These are phyloP conservation scores for Chaetorhynchus papuensis DNA, from an alignment of 2,113 vertebrate genomes.

Conservation along the genomic window DNA sequence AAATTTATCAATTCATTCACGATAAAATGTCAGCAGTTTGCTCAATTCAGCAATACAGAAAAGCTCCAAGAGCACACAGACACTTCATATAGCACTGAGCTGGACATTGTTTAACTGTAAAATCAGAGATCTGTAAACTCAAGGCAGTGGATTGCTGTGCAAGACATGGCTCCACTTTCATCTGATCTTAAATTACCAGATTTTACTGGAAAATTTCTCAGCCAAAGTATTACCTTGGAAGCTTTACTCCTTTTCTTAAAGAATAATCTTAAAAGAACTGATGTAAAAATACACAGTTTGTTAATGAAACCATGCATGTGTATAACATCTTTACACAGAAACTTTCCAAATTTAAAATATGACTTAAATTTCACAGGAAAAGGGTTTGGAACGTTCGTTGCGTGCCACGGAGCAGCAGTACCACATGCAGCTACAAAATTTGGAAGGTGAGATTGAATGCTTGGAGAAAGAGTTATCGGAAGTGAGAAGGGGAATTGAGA, in stretches of 20 bases:
- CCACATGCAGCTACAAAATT: constrained; percentile 83
- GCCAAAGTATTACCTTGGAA: neutral
- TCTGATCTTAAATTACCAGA: neutral
- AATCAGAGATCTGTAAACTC: neutral
- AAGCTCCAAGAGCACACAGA: neutral
- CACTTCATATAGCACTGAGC: neutral
- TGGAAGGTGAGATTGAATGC: constrained; percentile 80
- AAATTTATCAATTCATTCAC: neutral
- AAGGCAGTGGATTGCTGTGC: neutral
- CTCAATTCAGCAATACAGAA: neutral
- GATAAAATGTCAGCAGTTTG: neutral
- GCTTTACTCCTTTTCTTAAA: neutral
- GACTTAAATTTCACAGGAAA: constrained; percentile 76
- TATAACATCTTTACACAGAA: neutral
- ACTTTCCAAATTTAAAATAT: neutral
- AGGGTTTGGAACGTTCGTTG: constrained; percentile 85
- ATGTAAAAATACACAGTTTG: neutral
- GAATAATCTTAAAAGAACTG: neutral
- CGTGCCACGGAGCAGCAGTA: constrained; percentile 83
- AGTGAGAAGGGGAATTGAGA: constrained; percentile 81
- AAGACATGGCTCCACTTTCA: neutral
- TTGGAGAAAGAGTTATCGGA: constrained; percentile 88
- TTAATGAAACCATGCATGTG: neutral
- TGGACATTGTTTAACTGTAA: neutral
- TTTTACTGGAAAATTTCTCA: neutral